Evolutionary conservation across 2,113 vertebrate genomes (phyloP), one percentile per base, ranked within the genome.

Genomic region (Spea multiplicata): DNA sequence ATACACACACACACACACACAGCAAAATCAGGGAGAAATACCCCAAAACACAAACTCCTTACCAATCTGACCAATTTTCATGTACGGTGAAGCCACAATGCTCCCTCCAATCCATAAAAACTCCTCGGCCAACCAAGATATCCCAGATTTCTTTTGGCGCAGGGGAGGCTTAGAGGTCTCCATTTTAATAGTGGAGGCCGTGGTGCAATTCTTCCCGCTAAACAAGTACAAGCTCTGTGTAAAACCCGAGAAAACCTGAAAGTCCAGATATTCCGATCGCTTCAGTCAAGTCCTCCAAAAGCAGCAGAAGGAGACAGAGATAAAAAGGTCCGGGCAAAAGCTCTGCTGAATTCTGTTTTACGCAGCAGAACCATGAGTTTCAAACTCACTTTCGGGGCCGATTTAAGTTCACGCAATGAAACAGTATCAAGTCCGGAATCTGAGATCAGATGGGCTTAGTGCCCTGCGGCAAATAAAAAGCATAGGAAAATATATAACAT

Each of bases 31-130:
- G 30, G 2, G 4, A 53, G 3, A 12, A 53, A 53, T 52, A 7
- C 30, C 16, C 3, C 10, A 9, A 47, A 57, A 57, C 8, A 10
- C 46, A 55, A 66, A 47, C 8, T n/a, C 65, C 96, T 95, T 94
- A 97, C 96, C 96, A 84, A 94, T 85, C 16, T 88, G 92, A 45
- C 94, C 93, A 0, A 95, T 87, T 82, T 88, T 94, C 94, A 95
- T 95, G 16, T 81, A 85, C 0, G 93, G 92, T 6, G 90, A 91
- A 2, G 92, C 83, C 0, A 91, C 87, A 14, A 95, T 88, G 9
- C 89, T 93, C 74, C 87, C 91, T 6, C 91, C 91, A n/a, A 94
- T 91, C 94, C 94, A 94, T 86, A 96, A 93, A 79, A 94, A 91
- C 3, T 91, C 93, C 67, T 95, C 93, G 0, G 93, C 88, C 84